Conservation (phyloP, 2,113 vertebrate species). For the Apteryx mantelli region DNA sequence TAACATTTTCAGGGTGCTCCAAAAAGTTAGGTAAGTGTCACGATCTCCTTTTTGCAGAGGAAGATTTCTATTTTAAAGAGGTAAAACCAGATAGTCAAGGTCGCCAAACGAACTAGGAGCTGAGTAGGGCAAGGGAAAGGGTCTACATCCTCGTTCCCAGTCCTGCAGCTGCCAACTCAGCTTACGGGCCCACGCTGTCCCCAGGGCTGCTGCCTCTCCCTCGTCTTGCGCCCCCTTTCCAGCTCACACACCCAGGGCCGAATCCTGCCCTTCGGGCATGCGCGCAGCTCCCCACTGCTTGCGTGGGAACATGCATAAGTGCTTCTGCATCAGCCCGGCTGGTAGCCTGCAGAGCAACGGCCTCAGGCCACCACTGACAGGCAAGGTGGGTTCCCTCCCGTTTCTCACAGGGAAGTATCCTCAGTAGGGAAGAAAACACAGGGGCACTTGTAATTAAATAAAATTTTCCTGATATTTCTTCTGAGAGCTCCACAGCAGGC, state of each 20-base stretch:
- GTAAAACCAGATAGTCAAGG: not conserved
- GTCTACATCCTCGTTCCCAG: not conserved
- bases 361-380: rapidly evolving
- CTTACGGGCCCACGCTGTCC: not conserved
- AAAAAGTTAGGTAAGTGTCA: not conserved
- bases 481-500: not conserved
- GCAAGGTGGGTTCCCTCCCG: not conserved
- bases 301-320: not conserved
- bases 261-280: not conserved
- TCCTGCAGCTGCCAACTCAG: not conserved
- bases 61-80: not conserved
- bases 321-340: not conserved
- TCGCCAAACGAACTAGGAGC: not conserved
- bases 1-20: not conserved
- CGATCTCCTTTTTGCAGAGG: not conserved
- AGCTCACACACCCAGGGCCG: rapidly evolving
- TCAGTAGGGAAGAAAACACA: not conserved
- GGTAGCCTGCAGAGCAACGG: too few species aligned
- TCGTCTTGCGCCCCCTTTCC: not conserved
- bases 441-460: not conserved
- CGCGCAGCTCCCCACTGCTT: not conserved
- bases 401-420: not conserved
- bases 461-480: not conserved
- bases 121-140: not conserved
- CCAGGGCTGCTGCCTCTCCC: not conserved